Evolutionary conservation across 2,888 invertebrate species (phyloP).

Genomic region (Elysia crispata): DNA sequence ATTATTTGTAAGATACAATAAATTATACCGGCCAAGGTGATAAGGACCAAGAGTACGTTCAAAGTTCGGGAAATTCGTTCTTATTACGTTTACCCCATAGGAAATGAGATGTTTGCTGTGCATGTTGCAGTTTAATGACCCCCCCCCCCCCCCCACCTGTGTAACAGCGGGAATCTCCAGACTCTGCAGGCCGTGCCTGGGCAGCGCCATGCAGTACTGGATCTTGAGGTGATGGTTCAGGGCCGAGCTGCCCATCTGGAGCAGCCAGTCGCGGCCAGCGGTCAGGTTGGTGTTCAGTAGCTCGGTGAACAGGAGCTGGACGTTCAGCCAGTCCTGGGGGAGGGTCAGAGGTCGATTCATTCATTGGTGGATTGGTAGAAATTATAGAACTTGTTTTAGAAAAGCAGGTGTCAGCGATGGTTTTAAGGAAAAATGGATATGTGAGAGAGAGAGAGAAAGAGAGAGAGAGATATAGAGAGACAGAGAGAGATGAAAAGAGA

Average conservation of each 20-base stretch:
- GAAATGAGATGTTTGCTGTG: too few relatives aligned
- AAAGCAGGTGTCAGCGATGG: too few relatives aligned
- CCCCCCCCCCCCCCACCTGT: too few relatives aligned
- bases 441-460: neutral
- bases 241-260: slow-evolving; percentile 70
- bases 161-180: slow-evolving; percentile 66
- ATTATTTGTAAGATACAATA: too few relatives aligned
- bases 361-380: too few relatives aligned
- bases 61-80: too few relatives aligned
- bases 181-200: slow-evolving; percentile 65
- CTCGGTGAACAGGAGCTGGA: slow-evolving; percentile 64
- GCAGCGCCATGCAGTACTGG: slow-evolving; percentile 73
- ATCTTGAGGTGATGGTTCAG: slow-evolving; percentile 60
- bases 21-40: too few relatives aligned
- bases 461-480: neutral
- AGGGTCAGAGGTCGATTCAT: neutral
- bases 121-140: too few relatives aligned
- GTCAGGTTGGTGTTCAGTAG: slow-evolving; percentile 57
- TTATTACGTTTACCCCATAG: too few relatives aligned
- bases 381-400: too few relatives aligned
- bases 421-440: too few relatives aligned
- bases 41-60: too few relatives aligned
- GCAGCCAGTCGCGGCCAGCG: slow-evolving; percentile 67
- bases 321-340: slow-evolving; percentile 70
- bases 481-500: neutral